Conservation (phyloP, 2,113 vertebrate genomes). For the Prionailurus bengalensis region DNA sequence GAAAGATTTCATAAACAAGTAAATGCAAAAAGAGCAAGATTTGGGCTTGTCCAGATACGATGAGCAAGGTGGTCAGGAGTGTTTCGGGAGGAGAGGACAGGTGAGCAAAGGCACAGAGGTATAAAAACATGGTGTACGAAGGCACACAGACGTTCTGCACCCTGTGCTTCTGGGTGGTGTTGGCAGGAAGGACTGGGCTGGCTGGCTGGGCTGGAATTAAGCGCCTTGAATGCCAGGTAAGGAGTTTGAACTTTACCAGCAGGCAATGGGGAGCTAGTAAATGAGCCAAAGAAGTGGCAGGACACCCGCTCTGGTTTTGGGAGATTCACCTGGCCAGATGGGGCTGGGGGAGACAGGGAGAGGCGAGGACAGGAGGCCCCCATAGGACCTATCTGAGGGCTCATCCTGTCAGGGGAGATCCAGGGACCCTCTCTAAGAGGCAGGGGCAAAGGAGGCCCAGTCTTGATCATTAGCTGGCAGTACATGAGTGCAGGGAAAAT, state of each 20-base stretch:
- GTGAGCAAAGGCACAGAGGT: fast-evolving
- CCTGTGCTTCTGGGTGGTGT: fast-evolving
- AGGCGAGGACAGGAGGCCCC: background rate
- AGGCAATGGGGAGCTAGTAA: background rate
- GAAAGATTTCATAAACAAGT: background rate
- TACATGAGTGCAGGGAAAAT: fast-evolving
- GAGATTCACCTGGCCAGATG: background rate
- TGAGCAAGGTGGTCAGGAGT: fast-evolving
- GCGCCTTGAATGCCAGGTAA: background rate
- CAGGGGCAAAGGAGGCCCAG: background rate
- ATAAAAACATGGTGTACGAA: fast-evolving
- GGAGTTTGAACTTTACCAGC: background rate
- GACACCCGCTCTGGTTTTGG: background rate
- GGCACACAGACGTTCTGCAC: fast-evolving
- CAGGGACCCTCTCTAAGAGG: background rate
- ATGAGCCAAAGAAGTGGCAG: background rate
- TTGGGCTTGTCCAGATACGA: fast-evolving
- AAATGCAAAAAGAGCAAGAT: background rate
- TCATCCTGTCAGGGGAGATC: background rate
- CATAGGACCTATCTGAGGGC: background rate
- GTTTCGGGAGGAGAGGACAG: too few species aligned
- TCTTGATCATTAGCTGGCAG: background rate
- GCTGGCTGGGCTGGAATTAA: background rate
- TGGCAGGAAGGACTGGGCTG: background rate
- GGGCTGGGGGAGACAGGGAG: background rate